These are phyloP conservation scores for Amorpha juglandis DNA, from an alignment of 2,888 invertebrate genomes.

Conservation along the genomic window DNA sequence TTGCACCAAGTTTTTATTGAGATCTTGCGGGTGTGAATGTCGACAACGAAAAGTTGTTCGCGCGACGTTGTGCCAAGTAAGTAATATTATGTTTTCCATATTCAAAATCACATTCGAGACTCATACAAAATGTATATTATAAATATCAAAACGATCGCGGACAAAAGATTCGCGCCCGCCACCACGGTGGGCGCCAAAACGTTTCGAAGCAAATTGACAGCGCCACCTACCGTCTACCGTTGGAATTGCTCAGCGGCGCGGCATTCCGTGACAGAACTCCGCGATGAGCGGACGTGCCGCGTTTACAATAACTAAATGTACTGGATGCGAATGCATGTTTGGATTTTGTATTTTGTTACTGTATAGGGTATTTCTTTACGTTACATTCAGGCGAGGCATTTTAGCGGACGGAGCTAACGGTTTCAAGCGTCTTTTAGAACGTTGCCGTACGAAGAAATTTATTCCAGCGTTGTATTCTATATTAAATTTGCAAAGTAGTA, in stretches of 20 bases:
- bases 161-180: constrained; percentile 37
- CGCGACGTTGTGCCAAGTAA: not conserved
- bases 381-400: constrained; percentile 7
- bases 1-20: no score
- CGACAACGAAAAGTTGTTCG: no score
- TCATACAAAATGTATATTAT: not conserved
- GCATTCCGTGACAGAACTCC: constrained; percentile 72
- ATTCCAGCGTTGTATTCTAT: not conserved
- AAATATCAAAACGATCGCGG: constrained; percentile 30
- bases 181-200: constrained; percentile 68
- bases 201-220: constrained; percentile 69
- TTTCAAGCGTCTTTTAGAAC: not conserved
- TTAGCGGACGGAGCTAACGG: not conserved
- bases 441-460: not conserved
- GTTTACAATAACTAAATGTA: constrained; percentile 62
- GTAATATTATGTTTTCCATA: not conserved
- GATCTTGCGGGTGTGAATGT: no score
- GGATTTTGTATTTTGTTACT: constrained; percentile 16
- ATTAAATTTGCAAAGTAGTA: not conserved
- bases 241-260: constrained; percentile 56
- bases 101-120: not conserved
- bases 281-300: constrained; percentile 62
- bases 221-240: constrained; percentile 65
- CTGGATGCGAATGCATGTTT: constrained; percentile 28
- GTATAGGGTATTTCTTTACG: constrained; percentile 2